These are phyloP conservation scores for Labeo rohita DNA, from an alignment of 2,113 vertebrate genomes.

Conservation along the genomic window DNA sequence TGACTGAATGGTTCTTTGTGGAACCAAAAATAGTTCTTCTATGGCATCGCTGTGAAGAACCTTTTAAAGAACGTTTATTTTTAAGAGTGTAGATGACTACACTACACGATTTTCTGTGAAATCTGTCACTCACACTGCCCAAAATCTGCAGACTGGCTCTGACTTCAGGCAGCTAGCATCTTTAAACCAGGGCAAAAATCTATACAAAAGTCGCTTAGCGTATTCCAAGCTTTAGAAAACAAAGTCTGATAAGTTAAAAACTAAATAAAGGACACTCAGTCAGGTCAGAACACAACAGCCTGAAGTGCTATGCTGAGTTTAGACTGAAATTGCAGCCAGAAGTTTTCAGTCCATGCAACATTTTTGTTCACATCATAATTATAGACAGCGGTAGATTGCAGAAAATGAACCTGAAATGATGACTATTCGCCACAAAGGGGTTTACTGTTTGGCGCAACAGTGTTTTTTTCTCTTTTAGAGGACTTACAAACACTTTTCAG, in stretches of 20 bases:
- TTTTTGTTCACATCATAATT: neutral
- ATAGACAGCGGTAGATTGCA: neutral
- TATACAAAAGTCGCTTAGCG: neutral
- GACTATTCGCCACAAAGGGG: neutral
- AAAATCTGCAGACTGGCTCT: neutral
- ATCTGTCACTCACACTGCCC: neutral
- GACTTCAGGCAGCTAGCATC: neutral
- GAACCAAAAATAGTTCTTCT: too few species aligned
- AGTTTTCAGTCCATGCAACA: neutral
- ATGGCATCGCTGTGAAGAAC: too few species aligned
- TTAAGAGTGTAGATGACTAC: neutral
- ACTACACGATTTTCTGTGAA: neutral
- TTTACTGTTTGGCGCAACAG: neutral
- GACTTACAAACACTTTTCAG: neutral
- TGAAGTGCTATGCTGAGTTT: neutral
- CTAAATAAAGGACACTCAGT: too few species aligned
- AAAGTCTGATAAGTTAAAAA: too few species aligned
- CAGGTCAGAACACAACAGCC: too few species aligned
- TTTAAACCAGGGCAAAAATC: neutral
- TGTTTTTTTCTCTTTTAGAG: neutral
- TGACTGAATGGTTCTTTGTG: too few species aligned
- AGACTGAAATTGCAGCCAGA: neutral
- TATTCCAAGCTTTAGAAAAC: too few species aligned
- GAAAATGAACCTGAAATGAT: neutral
- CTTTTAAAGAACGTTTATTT: too few species aligned